phyloP scores from a whole-genome alignment of 2,888 invertebrate genomes.

The Tenodera sinensis region DNA sequence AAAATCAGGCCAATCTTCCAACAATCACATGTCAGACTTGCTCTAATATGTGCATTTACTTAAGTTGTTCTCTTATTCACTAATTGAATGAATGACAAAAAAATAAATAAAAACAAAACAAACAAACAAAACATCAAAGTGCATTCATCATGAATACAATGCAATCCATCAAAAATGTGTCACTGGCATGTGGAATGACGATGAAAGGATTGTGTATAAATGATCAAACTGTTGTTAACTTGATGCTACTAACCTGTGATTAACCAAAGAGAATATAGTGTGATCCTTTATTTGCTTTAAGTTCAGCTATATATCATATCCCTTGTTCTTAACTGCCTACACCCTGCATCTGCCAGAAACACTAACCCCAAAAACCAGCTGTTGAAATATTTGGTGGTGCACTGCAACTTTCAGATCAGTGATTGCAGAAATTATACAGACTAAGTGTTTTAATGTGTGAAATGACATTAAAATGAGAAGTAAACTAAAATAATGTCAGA shows the following conservation, averaged over 20 bases:
- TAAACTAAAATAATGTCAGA: not conserved
- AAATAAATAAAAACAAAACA: not conserved
- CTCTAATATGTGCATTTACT: conserved; percentile 29
- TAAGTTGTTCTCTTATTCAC: not conserved
- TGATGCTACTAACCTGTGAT: conserved; percentile 20
- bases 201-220: not conserved
- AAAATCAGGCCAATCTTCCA: conserved; percentile 19
- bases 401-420: conserved; percentile 18
- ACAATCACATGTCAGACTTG: conserved; percentile 22
- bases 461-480: not conserved
- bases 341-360: conserved; percentile 1
- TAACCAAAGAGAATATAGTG: conserved; percentile 19
- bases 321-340: not conserved
- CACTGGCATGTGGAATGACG: not conserved
- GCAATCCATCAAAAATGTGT: not conserved
- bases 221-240: not conserved
- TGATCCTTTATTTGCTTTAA: conserved; percentile 16
- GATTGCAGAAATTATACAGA: conserved; percentile 21
- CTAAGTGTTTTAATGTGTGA: conserved; percentile 26
- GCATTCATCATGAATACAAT: not conserved
- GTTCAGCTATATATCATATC: not conserved
- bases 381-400: conserved; percentile 23
- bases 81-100: not conserved
- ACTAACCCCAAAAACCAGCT: not conserved
- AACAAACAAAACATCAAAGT: not conserved